Conservation (phyloP, 1,140 invertebrate species). For the Pemphigus obesinymphae region DNA sequence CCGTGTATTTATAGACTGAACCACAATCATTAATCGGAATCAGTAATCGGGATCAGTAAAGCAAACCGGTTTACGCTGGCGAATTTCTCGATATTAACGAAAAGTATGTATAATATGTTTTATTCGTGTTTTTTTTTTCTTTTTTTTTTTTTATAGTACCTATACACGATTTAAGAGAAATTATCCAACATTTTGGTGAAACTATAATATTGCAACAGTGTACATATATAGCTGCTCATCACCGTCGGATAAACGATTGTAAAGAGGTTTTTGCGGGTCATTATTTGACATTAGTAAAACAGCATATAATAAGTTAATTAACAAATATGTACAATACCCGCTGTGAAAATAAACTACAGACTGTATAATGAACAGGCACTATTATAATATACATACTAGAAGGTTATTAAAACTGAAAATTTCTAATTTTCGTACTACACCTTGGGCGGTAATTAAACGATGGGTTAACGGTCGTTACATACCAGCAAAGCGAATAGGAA, state of each 20-base stretch:
- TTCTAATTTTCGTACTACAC: conserved; percentile 1
- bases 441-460: neutral
- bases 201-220: neutral
- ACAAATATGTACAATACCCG: neutral
- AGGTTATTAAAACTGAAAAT: neutral
- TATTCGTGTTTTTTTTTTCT: no score
- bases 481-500: neutral
- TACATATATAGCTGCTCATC: no score
- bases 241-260: no score
- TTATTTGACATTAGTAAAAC: neutral
- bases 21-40: no score
- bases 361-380: neutral
- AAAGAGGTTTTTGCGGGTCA: neutral
- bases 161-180: no score
- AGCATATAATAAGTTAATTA: neutral
- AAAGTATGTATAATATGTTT: no score
- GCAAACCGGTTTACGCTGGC: no score
- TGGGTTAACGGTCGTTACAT: neutral
- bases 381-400: no score
- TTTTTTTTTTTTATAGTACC: no score
- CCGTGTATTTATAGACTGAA: no score
- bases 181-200: neutral
- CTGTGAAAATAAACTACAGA: neutral
- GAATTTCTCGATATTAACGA: no score
- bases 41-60: no score